Evolutionary conservation across 2,113 vertebrate genomes (phyloP).

Genomic region (Paradisaea rubra): DNA sequence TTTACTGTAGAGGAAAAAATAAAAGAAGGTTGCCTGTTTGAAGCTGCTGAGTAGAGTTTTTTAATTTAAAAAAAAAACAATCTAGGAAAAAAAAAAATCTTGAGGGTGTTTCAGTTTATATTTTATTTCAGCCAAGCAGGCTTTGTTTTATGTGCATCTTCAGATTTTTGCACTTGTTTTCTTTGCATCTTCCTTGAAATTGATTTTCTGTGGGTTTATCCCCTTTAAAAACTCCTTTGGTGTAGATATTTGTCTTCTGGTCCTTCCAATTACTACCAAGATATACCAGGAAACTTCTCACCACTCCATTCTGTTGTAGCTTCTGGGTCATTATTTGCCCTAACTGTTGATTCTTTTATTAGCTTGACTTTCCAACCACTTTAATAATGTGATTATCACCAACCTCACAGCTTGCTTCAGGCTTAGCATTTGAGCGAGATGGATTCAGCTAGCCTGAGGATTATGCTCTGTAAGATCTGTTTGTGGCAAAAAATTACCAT

Average conservation of each 20-base stretch:
- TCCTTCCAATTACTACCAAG: neutral
- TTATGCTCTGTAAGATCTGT: neutral
- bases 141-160: neutral
- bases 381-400: neutral
- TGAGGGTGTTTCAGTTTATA: neutral
- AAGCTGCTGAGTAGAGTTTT: neutral
- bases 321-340: neutral
- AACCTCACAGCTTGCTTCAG: neutral
- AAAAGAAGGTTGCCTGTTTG: neutral
- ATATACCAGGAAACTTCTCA: neutral
- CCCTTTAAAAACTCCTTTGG: neutral
- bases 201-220: neutral
- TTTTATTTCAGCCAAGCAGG: neutral
- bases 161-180: neutral
- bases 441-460: neutral
- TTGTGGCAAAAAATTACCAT: constrained; percentile 34
- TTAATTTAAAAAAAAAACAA: neutral
- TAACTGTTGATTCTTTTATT: constrained; percentile 2
- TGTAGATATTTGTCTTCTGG: neutral
- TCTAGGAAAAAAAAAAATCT: neutral
- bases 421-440: neutral
- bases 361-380: neutral
- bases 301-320: neutral
- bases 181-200: neutral
- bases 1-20: neutral